Base-by-base conservation (phyloP, 2,113 vertebrate species). In the Oryzias celebensis region DNA sequence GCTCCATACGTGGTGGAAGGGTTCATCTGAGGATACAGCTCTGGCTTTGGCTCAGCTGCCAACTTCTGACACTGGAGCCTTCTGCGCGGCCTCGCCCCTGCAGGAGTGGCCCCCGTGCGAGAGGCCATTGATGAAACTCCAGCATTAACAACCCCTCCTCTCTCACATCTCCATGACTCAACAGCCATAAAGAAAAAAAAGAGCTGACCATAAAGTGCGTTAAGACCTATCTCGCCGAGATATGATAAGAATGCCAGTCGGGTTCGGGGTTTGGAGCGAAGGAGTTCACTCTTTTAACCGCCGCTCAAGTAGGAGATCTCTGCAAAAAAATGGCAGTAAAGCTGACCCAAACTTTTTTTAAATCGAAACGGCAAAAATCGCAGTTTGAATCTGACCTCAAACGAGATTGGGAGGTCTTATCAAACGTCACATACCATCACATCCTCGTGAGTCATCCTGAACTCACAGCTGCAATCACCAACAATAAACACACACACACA, bases 21-120 rank as follows among this genome's bases (percentile, higher is more conserved):
- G 91, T 92, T 93, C 90, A 91, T 64, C 60, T 71, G 80, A 91
- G 92, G 92, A 92, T 87, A 92, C 75, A 52, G 85, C 83, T 91
- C 81, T 86, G 89, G 80, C 88, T 91, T 91, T 84, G 86, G 88
- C 84, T 87, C 74, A 14, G 78, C 81, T 91, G 91, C 92, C 91
- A 92, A 91, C 83, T 88, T 74, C 78, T 88, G 88, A 90, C 87
- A 90, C 87, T 89, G 88, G 82, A 88, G 87, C 75, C 80, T 78
- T 91, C 84, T 86, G 82, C 86, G 46, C 73, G 71, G 88, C 89
- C 88, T 86, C 87, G 85, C 87, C 90, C 80, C 80, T 84, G 77
- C 79, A 81, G 83, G 82, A 89, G 82, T 71, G 64, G 75, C 78
- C 81, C 79, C 85, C 69, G 79, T 74, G 76, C 26, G 78, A 52